Base-by-base conservation (phyloP, 2,797 vertebrate genomes). In the Holocentrus rufus region DNA sequence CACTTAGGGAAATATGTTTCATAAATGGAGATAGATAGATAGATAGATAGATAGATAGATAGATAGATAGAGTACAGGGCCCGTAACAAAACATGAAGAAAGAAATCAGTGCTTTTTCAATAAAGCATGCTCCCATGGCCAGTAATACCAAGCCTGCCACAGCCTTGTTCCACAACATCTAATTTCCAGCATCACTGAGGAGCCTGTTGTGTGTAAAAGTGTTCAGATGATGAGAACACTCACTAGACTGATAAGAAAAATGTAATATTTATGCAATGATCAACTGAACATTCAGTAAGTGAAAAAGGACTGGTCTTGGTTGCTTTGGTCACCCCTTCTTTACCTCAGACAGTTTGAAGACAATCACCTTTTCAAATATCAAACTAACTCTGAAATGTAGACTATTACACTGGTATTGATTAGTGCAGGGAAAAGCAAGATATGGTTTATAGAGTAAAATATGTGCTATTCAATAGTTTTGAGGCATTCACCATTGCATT, bases 401-500 rank as follows among this genome's bases (percentile, higher is more conserved):
- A 31, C 30, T 31, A 7, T 31, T 31, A 31, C 3, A 7, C 30
- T 31, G 30, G 30, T 31, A 31, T 31, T 3, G 30, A 31, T 31
- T 31, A 31, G 30, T 31, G 30, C 3, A 31, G 31, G 31, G 7
- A 34, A 34, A 34, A 34, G 31, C 31, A 34, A 8, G 31, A 34
- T 34, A 34, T 34, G 31, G 7, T 34, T 2, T 8, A 34, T 5
- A 34, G 63, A 69, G 50, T 72, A 65, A 86, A 84, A 80, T 65
- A 65, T 79, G 76, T 72, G 81, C 84, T 58, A 68, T 60, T 34
- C 52, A 34, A 34, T 34, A 30, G 49, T 78, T 69, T 60, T 0
- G 27, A 84, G 75, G 79, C 69, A 82, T 77, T 73, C 75, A 66
- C 77, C 52, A 7, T 85, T 72, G 84, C 83, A 88, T 89, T 78